Evolutionary conservation across 2,113 vertebrate species (phyloP), one percentile per base, ranked within the genome.

Genomic region (Strix aluco): DNA sequence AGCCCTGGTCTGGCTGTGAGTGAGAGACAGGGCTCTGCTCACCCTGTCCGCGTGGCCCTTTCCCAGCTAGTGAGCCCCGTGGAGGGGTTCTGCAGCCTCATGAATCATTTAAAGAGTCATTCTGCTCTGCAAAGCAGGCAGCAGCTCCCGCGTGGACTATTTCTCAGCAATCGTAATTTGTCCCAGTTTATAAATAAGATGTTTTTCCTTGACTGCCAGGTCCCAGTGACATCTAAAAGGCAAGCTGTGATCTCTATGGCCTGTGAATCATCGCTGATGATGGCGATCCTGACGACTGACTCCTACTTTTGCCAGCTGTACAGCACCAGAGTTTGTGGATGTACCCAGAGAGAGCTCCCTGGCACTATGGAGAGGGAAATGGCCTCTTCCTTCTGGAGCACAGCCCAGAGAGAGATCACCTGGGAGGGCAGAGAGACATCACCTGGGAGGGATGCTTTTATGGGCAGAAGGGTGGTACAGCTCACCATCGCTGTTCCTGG

Each of bases 221-320:
- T 94, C 83, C 69, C 67, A 59, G 51, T 74, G 94, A 81, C 91
- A 95, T 63, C 77, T 87, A 29, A 40, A 52, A 79, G 65, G 81
- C 88, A 49, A 86, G 47, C 63, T 93, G 89, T 89, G 92, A 71
- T 92, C 88, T 93, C 84, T 86, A 11, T 38, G 75, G 75, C 80
- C 86, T 86, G 67, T 78, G 72, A 93, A 92, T 94, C 92, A 93
- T 61, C n/a, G 0, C 81, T 86, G 75, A 55, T 83, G 81, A 92
- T 22, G 71, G 82, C 2, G 7, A 72, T 78, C 52, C 72, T 90
- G 77, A 23, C 7, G 12, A 26, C 42, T 88, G 72, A 52, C 71
- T 92, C 55, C 22, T 73, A 5, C 66, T 88, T 92, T 82, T 92
- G 30, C 63, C 74, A 88, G 36, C 44, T 93, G 30, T 38, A 36